These are phyloP conservation scores for Formica exsecta DNA, from an alignment of 1,140 invertebrate species.

Conservation along the genomic window DNA sequence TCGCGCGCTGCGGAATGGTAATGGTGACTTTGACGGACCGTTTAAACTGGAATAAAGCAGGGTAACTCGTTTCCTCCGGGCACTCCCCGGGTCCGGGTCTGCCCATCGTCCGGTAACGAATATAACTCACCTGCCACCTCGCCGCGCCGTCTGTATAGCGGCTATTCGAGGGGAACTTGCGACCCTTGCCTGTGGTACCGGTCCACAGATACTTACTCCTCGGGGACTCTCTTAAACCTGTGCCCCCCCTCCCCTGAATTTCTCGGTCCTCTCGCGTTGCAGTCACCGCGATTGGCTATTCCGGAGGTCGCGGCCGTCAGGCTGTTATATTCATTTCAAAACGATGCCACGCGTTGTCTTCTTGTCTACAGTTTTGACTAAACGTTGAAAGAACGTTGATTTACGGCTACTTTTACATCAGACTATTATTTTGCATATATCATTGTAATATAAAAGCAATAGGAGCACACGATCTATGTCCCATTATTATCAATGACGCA, in stretches of 20 bases:
- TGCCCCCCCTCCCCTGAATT: neutral
- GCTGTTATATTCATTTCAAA: neutral
- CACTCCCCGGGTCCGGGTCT: slow-evolving; percentile 62
- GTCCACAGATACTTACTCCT: slow-evolving; percentile 59
- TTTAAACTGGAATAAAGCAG: slow-evolving; percentile 86
- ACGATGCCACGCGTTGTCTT: neutral
- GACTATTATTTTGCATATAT: neutral
- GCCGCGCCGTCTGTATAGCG: slow-evolving; percentile 30
- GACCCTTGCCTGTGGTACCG: slow-evolving; percentile 46
- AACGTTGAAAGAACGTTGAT: neutral
- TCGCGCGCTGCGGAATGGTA: slow-evolving; percentile 85
- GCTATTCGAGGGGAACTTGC: slow-evolving; percentile 26
- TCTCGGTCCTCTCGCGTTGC: neutral
- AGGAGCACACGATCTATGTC: neutral
- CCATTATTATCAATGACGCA: neutral
- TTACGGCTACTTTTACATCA: neutral
- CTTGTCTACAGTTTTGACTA: neutral
- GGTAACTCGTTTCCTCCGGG: slow-evolving; percentile 78
- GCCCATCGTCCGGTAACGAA: slow-evolving; percentile 75
- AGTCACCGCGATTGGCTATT: neutral
- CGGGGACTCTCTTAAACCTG: slow-evolving; percentile 39
- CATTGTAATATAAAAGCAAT: neutral
- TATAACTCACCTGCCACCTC: slow-evolving; percentile 83
- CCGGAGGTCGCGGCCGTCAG: neutral
- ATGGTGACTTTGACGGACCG: slow-evolving; percentile 86